Base-by-base conservation (phyloP, 2,113 vertebrate genomes). In the Centrocercus urophasianus region DNA sequence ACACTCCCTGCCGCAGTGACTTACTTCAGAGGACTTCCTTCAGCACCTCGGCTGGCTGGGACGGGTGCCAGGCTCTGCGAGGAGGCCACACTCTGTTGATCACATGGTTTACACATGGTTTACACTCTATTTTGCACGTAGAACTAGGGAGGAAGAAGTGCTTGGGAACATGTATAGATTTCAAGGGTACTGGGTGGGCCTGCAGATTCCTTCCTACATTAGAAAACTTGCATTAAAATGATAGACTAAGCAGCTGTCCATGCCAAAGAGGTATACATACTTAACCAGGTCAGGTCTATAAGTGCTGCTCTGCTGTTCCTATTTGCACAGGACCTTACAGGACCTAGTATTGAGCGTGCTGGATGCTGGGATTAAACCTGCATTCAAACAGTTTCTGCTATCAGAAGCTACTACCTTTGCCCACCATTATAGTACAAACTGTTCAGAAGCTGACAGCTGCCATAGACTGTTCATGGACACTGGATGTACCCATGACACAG, bases 161-260 rank as follows among this genome's bases (percentile, higher is more conserved):
- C 82, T 96, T 93, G 96, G 95, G 96, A 95, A 97, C 59, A 83
- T 52, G 80, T 94, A 92, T 94, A 93, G 92, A 97, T 97, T 98
- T 98, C 97, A 97, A 96, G 95, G 93, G 97, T 95, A 96, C 48
- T 63, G 96, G 95, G 93, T 95, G 94, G 96, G 95, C 95, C 77
- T 43, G 89, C 95, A 95, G 93, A 95, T 96, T 95, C 89, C 79
- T 92, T 95, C 95, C 93, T 93, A 90, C 93, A 93, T 93, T 94
- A 93, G 86, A 97, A 97, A 96, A 95, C 94, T 80, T 91, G 90
- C 89, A 72, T 82, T 89, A 89, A 96, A 91, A 60, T 89, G 93
- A 96, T 30, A 88, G 76, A 92, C 94, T 66, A 83, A 88, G 94
- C 98, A 98, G 97, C 97, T 98, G 97, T 97, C 95, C 83, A 69